These are phyloP conservation scores for Tragelaphus oryx DNA, from an alignment of 2,797 vertebrate genomes.

Conservation along the genomic window DNA sequence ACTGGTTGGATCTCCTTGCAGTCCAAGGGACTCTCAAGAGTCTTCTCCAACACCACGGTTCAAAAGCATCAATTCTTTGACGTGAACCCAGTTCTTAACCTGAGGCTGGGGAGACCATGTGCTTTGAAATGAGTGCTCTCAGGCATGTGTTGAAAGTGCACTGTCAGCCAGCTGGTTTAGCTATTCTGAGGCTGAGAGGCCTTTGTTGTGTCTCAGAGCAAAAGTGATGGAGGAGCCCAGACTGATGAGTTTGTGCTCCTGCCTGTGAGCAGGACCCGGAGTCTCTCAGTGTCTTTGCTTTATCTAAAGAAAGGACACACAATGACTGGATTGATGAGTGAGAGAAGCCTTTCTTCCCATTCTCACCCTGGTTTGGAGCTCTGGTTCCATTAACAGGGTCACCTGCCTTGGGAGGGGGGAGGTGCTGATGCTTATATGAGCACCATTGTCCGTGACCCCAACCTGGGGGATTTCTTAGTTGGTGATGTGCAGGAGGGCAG, in stretches of 20 bases:
- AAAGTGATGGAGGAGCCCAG: not conserved
- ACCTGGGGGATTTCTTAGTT: not conserved
- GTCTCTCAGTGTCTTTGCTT: not conserved
- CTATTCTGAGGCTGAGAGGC: not conserved
- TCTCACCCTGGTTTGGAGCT: not conserved
- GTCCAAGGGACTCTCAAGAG: no score
- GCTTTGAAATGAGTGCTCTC: not conserved
- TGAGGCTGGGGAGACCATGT: not conserved
- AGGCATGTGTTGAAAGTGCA: not conserved
- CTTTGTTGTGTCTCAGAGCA: not conserved
- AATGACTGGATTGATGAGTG: not conserved
- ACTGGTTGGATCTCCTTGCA: no score
- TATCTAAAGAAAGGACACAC: not conserved
- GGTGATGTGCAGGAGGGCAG: not conserved
- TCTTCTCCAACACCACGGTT: no score
- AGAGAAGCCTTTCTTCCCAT: not conserved
- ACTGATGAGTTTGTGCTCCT: not conserved
- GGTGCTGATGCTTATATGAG: not conserved
- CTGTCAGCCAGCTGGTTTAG: not conserved
- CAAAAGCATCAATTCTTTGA: no score
- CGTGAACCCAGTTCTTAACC: not conserved
- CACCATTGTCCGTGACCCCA: not conserved
- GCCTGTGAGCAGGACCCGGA: not conserved
- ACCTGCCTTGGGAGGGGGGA: not conserved
- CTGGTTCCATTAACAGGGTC: no score